Percentiles rank a stretch among this genome's conserved stretches.
Evolutionary conservation across 2,113 vertebrate genomes (phyloP).

Genomic region (Parus major): DNA sequence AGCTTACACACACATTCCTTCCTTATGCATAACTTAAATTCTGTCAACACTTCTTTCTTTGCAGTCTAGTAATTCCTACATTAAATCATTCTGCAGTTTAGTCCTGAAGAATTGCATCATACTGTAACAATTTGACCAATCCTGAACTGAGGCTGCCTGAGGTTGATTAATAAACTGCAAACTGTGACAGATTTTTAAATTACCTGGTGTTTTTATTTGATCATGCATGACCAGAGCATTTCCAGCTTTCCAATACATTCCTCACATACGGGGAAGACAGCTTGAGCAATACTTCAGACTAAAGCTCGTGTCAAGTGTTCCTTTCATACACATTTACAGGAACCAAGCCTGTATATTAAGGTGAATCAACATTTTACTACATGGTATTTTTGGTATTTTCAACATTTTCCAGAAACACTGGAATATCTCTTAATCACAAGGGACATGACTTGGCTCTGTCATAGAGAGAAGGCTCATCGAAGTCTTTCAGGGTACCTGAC

Average conservation of each 20-base stretch:
- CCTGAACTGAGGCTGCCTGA: not conserved
- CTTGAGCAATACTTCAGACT: not conserved
- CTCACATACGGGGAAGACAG: not conserved
- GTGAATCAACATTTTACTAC: not conserved
- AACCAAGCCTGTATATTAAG: not conserved
- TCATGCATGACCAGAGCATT: not conserved
- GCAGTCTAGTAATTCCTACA: not conserved
- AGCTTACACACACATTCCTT: not conserved
- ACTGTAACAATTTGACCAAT: not conserved
- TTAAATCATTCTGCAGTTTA: not conserved
- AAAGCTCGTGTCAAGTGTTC: not conserved
- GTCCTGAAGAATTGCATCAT: not conserved
- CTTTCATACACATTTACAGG: not conserved
- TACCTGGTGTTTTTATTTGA: not conserved
- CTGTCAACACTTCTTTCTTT: not conserved
- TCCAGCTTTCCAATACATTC: not conserved
- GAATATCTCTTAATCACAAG: not conserved
- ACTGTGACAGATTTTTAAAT: not conserved
- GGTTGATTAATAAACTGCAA: not conserved
- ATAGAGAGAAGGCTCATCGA: not conserved
- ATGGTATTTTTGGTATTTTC: not conserved
- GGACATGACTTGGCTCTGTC: not conserved
- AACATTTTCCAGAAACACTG: not conserved
- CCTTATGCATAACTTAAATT: not conserved
- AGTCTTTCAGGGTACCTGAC: not conserved